A percentile compares a stretch with the other conserved stretches of the same genome.
Conservation (phyloP, 2,797 vertebrate genomes). For the Eutrigla gurnardus region DNA sequence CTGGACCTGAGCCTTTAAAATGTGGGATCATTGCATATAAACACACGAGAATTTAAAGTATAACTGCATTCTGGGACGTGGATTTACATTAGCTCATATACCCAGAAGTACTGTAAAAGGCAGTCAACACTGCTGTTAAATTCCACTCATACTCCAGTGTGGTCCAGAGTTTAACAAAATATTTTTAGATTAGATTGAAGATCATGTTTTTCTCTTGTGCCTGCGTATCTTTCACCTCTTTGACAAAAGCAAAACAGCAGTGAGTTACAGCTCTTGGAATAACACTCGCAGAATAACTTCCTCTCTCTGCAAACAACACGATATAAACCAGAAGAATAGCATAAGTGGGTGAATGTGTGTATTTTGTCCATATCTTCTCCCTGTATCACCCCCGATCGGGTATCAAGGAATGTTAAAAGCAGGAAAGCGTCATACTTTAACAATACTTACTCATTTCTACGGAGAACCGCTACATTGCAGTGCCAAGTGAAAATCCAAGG, state of each 20-base stretch:
- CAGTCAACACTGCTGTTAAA: not conserved
- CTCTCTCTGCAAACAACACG: slow-evolving; percentile 9
- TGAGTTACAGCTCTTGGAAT: slow-evolving; percentile 34
- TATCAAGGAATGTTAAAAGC: slow-evolving; percentile 51
- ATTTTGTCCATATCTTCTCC: slow-evolving; percentile 16
- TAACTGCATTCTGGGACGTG: not conserved
- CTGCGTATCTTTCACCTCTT: not conserved
- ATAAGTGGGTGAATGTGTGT: not conserved
- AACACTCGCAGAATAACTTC: slow-evolving; percentile 34
- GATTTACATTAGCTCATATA: not conserved
- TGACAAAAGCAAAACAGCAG: slow-evolving; percentile 4
- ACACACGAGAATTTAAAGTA: not conserved
- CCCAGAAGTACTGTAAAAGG: not conserved
- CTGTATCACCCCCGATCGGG: slow-evolving; percentile 22
- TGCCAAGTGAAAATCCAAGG: slow-evolving; percentile 16
- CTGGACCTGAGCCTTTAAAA: not conserved
- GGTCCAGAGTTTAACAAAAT: not conserved
- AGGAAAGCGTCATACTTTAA: slow-evolving; percentile 36
- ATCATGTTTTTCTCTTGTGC: not conserved
- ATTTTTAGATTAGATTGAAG: slow-evolving; percentile 6
- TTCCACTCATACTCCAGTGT: not conserved
- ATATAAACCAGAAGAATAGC: not conserved
- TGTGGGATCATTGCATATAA: slow-evolving; percentile 10
- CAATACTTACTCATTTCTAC: not conserved
- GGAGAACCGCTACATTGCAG: not conserved